Evolutionary conservation across 2,888 invertebrate genomes (phyloP).

Genomic region (Syrphus vitripennis): DNA sequence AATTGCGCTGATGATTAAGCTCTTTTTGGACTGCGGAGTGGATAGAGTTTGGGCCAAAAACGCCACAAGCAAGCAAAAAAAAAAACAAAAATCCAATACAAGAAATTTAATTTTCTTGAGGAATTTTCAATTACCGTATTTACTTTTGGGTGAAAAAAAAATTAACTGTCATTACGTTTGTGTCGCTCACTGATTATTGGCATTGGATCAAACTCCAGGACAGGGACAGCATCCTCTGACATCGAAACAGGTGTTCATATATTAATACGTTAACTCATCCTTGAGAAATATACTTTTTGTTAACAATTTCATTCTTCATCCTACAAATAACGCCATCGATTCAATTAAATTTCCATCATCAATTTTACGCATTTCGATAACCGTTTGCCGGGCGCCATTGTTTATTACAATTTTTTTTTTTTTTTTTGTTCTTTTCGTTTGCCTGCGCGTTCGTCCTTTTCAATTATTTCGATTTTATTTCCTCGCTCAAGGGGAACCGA

Average conservation of each 20-base stretch:
- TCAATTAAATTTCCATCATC: conserved; percentile 70
- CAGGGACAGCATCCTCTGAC: background rate
- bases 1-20: conserved; percentile 68
- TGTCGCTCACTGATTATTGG: background rate
- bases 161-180: conserved; percentile 54
- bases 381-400: conserved; percentile 67
- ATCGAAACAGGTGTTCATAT: conserved; percentile 21
- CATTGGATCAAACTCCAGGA: background rate
- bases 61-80: too few relatives aligned
- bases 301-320: background rate
- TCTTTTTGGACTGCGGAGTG: conserved; percentile 60
- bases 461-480: conserved; percentile 58
- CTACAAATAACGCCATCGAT: conserved; percentile 59
- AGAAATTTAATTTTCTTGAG: conserved; percentile 57
- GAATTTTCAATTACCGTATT: conserved; percentile 62
- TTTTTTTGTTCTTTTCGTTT: conserved; percentile 19
- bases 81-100: background rate
- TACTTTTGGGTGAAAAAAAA: conserved; percentile 17
- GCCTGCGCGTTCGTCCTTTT: conserved; percentile 44
- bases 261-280: conserved; percentile 5
- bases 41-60: too few relatives aligned
- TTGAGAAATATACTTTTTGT: background rate
- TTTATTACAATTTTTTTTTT: conserved; percentile 47
- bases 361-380: conserved; percentile 70
- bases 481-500: conserved; percentile 9